Base-by-base conservation (phyloP, 2,113 vertebrate genomes). In the Epinephelus fuscoguttatus region DNA sequence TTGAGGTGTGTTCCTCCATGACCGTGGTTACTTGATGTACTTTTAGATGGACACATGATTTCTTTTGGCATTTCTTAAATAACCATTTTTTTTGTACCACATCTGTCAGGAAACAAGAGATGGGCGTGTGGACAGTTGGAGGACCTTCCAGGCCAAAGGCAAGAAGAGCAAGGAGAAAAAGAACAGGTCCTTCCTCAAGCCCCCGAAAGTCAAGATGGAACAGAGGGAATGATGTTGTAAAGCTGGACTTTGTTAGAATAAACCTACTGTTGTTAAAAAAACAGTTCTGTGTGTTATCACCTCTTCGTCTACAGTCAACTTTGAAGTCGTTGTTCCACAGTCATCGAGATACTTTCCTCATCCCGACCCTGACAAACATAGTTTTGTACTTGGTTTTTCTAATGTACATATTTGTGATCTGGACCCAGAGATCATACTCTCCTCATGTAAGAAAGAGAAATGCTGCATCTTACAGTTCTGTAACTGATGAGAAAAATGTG, bases 191-290 rank as follows among this genome's bases (percentile, higher is more conserved):
- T 99, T 99, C 94, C 96, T 99, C 83, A 98, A 99, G 92, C 98
- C 98, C 52, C 98, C 98, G 0, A 99, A 99, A 96, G 98, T 99
- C 89, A 99, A 99, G 94, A 99, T 99, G 98, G 98, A 99, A 82
- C 98, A 99, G 93, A 89, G 94, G 75, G 95, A 95, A 84, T 95
- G 89, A 95, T 78, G 79, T 40, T 23, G 56, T 23, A 52, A 86
- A 89, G 67, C 53, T 52, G 85, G 78, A 89, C 86, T 91, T 76
- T 27, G 69, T 60, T 60, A 82, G 72, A 63, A 76, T 76, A 50
- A 78, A 78, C 45, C n/a, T 70, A 60, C 82, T 25, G 45, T 84
- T 70, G 2, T 70, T 45, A 45, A 45, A 45, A 10, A 14, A 12
- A 2, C 50, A 27, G 42, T 64, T 80, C 30, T 85, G 87, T 87